Evolutionary conservation across 2,113 vertebrate species (phyloP).

Genomic region (Alexandromys fortis): DNA sequence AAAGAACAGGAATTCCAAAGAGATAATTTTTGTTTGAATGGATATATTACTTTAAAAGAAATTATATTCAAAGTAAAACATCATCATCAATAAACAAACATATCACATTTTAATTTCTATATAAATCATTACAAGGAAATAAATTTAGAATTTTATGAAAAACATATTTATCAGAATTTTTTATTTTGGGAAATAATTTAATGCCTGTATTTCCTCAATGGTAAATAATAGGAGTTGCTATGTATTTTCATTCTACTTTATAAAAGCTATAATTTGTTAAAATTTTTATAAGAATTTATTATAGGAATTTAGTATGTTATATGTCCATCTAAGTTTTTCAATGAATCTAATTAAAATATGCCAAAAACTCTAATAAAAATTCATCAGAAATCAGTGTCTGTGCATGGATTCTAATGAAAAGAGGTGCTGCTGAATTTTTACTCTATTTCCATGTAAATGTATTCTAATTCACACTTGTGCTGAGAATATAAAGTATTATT

Average conservation of each 20-base stretch:
- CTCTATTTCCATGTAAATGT: conserved; percentile 32
- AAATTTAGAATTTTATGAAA: background rate
- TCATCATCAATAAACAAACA: background rate
- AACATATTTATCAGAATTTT: background rate
- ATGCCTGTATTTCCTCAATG: background rate
- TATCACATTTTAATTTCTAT: background rate
- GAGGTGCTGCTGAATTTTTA: background rate
- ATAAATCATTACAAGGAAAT: background rate
- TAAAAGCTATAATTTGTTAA: background rate
- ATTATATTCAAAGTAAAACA: background rate
- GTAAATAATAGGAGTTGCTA: background rate
- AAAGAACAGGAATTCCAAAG: background rate
- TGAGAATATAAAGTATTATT: conserved; percentile 47
- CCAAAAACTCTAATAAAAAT: conserved; percentile 1
- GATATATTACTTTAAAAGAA: background rate
- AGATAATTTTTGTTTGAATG: background rate
- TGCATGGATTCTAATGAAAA: conserved; percentile 43
- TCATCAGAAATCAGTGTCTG: conserved; percentile 5
- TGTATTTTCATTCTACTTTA: background rate
- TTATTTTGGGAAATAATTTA: background rate
- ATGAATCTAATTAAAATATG: background rate
- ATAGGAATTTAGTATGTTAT: background rate
- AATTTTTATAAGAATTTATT: background rate
- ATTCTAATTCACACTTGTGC: conserved; percentile 6
- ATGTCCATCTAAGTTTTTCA: background rate